Evolutionary conservation across 2,113 vertebrate genomes (phyloP).

Genomic region (Dolichotis patagonum): DNA sequence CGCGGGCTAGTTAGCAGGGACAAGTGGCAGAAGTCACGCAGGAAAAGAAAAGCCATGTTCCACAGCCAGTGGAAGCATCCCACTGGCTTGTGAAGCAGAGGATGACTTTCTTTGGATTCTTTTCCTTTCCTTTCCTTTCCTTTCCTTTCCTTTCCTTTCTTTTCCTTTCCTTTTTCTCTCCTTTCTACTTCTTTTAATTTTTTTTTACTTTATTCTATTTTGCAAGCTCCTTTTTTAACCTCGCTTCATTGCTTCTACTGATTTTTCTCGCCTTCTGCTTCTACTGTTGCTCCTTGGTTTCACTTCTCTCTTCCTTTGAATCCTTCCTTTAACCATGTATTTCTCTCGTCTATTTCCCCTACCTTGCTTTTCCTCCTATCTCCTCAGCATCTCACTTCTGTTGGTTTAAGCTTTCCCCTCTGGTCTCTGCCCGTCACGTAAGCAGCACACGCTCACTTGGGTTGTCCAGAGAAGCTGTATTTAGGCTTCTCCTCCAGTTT

Average conservation of each 20-base stretch:
- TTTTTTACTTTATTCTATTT: neutral
- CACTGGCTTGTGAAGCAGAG: neutral
- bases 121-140: neutral
- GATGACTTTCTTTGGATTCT: neutral
- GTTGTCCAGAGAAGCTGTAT: neutral
- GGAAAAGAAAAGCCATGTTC: neutral
- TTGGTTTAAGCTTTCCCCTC: neutral
- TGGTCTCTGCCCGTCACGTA: neutral
- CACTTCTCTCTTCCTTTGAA: neutral
- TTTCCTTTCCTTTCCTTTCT: neutral
- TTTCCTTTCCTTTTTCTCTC: neutral
- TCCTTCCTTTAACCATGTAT: neutral
- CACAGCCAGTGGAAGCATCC: neutral
- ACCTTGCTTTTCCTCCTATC: neutral
- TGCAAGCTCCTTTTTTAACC: neutral
- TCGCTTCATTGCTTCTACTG: neutral
- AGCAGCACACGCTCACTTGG: neutral
- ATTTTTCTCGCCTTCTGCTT: constrained; percentile 21
- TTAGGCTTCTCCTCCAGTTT: constrained; percentile 24
- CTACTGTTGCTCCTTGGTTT: neutral
- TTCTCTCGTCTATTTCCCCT: neutral
- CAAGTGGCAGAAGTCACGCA: neutral
- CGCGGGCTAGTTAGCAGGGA: neutral
- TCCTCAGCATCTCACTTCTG: neutral
- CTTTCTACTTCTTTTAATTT: neutral